Conservation (phyloP, 2,113 vertebrate species). For the Dasyurus viverrinus region DNA sequence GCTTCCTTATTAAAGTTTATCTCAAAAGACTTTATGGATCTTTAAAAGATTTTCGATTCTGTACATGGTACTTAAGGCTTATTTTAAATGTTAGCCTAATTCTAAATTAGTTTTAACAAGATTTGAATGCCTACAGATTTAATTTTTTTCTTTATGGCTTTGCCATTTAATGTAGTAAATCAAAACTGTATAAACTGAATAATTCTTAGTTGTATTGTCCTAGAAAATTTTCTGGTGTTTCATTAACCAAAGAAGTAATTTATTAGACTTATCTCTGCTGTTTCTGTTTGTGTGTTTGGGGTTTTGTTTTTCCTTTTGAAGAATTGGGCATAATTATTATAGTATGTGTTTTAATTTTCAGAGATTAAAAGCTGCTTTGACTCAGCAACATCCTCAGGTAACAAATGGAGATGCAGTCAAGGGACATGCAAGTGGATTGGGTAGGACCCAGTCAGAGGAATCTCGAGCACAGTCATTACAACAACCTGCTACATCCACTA, state of each 20-base stretch:
- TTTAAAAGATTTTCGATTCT: background rate
- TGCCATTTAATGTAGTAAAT: slow-evolving; percentile 8
- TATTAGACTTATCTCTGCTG: background rate
- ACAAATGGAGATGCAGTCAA: slow-evolving; percentile 93
- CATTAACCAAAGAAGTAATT: background rate
- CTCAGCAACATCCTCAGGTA: slow-evolving; percentile 96
- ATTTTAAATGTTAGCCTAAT: background rate
- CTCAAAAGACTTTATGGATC: background rate
- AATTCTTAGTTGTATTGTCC: background rate
- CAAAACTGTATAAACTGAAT: slow-evolving; percentile 28
- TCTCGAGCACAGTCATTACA: slow-evolving; percentile 92
- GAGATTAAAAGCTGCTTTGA: slow-evolving; percentile 94
- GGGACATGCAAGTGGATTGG: slow-evolving; percentile 88
- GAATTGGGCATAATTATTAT: background rate
- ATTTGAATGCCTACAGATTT: background rate
- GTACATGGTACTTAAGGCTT: background rate
- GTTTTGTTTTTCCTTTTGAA: background rate
- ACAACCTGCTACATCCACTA: slow-evolving; percentile 97
- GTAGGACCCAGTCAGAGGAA: slow-evolving; percentile 90
- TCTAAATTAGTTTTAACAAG: background rate
- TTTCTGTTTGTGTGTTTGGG: background rate
- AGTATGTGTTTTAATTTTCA: slow-evolving; percentile 77
- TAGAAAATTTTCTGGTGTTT: background rate
- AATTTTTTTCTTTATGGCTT: background rate
- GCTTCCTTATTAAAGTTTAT: background rate